A percentile compares a stretch with the other conserved stretches of the same genome.
Evolutionary conservation across 2,888 invertebrate species (phyloP).

Genomic region (Drosophila ustulata): DNA sequence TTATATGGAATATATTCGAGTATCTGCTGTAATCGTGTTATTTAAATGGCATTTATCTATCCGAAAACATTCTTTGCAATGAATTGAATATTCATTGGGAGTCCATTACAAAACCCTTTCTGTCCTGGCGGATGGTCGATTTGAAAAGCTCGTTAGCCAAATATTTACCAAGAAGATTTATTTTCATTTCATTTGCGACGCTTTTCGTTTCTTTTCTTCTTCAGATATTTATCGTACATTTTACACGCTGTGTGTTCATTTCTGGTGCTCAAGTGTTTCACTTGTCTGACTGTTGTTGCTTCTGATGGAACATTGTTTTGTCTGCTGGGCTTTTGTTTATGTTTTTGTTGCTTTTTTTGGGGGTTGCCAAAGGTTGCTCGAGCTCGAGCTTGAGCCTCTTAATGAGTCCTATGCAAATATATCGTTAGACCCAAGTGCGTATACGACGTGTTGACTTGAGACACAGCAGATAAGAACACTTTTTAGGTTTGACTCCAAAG

Average conservation of each 20-base stretch:
- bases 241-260: conserved; percentile 67
- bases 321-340: conserved; percentile 16
- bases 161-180: conserved; percentile 68
- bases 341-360: conserved; percentile 19
- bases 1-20: neutral
- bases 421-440: conserved; percentile 74
- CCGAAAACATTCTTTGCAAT: conserved; percentile 13
- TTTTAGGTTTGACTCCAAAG: conserved; percentile 37
- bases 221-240: conserved; percentile 67
- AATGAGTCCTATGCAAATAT: conserved; percentile 80
- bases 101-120: conserved; percentile 22
- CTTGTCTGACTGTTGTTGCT: conserved; percentile 4
- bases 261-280: conserved; percentile 53
- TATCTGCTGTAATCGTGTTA: conserved; percentile 10
- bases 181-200: conserved; percentile 58
- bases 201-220: conserved; percentile 24
- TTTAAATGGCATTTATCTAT: conserved; percentile 33
- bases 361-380: conserved; percentile 44
- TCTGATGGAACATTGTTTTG: conserved; percentile 9
- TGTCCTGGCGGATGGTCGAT: neutral
- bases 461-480: conserved; percentile 60
- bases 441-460: conserved; percentile 63
- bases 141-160: conserved; percentile 66
- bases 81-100: conserved; percentile 25
- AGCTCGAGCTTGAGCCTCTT: conserved; percentile 38